Conservation (phyloP, 2,113 vertebrate species). For the Mus spicilegus region DNA sequence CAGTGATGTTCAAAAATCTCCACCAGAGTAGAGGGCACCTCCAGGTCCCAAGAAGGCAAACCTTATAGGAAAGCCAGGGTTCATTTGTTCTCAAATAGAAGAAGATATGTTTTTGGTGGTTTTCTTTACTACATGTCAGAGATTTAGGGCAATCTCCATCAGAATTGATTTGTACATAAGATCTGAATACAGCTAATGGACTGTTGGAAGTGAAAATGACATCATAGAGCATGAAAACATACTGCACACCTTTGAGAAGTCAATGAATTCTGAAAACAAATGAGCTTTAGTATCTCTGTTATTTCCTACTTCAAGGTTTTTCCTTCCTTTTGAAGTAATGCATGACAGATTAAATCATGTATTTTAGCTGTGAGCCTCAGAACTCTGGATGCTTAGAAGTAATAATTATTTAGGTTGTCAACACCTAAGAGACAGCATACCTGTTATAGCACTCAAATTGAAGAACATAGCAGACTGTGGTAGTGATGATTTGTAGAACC, state of each 20-base stretch:
- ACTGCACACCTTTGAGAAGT: constrained; percentile 22
- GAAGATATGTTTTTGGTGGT: not conserved
- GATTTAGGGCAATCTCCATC: not conserved
- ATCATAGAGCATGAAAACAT: not conserved
- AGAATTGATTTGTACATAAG: not conserved
- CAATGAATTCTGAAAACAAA: constrained; percentile 40
- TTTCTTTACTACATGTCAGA: not conserved
- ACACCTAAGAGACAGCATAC: constrained; percentile 5
- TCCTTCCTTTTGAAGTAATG: constrained; percentile 48
- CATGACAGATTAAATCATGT: constrained; percentile 19
- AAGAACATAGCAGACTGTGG: not conserved
- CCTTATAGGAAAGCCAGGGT: not conserved
- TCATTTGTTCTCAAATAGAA: not conserved
- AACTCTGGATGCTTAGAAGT: constrained; percentile 35
- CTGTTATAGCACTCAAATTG: not conserved
- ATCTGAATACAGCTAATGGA: constrained; percentile 22
- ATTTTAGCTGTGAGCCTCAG: constrained; percentile 48
- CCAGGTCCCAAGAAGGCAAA: not conserved
- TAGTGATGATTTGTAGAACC: constrained; percentile 19
- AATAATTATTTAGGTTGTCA: constrained; percentile 64
- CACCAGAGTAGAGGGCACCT: not conserved
- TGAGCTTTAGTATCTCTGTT: constrained; percentile 17
- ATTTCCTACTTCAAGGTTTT: constrained; percentile 39
- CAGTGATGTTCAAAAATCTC: not conserved
- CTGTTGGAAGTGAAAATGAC: not conserved